A percentile compares a stretch with the other conserved stretches of the same genome.
Evolutionary conservation across 2,113 vertebrate genomes (phyloP).

Genomic region (Oncorhynchus clarkii): DNA sequence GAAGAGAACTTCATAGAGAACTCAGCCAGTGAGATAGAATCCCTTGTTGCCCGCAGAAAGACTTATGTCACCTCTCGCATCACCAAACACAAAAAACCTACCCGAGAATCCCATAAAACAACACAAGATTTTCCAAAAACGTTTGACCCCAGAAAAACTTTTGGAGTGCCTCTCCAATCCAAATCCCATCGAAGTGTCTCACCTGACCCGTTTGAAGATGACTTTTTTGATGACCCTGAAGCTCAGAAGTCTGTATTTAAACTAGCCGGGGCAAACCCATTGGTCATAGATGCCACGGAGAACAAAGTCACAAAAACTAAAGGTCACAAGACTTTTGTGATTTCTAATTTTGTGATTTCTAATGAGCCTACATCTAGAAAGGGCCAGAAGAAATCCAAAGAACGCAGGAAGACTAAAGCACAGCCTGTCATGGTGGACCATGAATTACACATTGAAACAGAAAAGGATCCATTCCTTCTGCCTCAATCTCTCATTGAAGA

Average conservation of each 20-base stretch:
- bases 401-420: slow-evolving; percentile 1
- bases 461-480: neutral
- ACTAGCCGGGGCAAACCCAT: neutral
- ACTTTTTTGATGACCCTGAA: slow-evolving; percentile 47
- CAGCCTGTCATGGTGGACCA: neutral
- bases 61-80: slow-evolving; percentile 41
- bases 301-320: slow-evolving; percentile 22
- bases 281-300: neutral
- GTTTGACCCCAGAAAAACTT: neutral
- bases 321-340: slow-evolving; percentile 28
- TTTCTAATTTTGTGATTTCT: neutral
- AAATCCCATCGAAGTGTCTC: slow-evolving; percentile 4
- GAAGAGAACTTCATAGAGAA: neutral
- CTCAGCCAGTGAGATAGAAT: neutral
- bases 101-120: slow-evolving; percentile 18
- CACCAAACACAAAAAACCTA: slow-evolving; percentile 40
- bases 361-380: neutral
- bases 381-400: neutral
- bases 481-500: neutral
- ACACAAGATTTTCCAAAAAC: slow-evolving; percentile 2
- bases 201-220: slow-evolving; percentile 17
- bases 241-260: neutral
- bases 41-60: neutral
- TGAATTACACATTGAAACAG: neutral
- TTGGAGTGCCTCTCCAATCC: neutral